Evolutionary conservation across 2,888 invertebrate genomes (phyloP).

Genomic region (Diachrysia chrysitis): DNA sequence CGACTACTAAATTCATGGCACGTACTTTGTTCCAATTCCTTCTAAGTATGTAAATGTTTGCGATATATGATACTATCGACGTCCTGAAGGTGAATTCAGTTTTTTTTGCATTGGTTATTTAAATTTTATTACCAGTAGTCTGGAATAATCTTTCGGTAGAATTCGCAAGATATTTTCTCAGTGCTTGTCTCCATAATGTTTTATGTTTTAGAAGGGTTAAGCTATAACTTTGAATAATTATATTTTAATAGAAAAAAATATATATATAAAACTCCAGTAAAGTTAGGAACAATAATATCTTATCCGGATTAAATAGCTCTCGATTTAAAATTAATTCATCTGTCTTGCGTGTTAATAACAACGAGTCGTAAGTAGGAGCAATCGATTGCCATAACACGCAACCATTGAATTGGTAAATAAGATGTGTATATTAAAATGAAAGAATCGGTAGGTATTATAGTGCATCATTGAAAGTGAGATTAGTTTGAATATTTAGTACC

Average conservation of each 20-base stretch:
- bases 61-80: conserved; percentile 17
- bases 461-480: conserved; percentile 51
- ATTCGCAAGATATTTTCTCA: neutral
- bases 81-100: conserved; percentile 26
- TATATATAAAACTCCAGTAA: no score
- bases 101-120: conserved; percentile 16
- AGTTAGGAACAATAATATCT: neutral
- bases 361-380: conserved; percentile 7
- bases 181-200: neutral
- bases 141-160: conserved; percentile 14
- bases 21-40: conserved; percentile 32
- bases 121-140: conserved; percentile 4
- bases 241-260: neutral
- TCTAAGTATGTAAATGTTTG: conserved; percentile 31
- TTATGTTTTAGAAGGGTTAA: neutral
- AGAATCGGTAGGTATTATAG: conserved; percentile 31
- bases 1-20: conserved; percentile 46
- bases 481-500: conserved; percentile 40
- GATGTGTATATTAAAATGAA: conserved; percentile 26
- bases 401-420: conserved; percentile 31
- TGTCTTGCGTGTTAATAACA: conserved; percentile 26
- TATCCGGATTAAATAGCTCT: neutral
- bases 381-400: conserved; percentile 41
- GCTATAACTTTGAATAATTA: neutral
- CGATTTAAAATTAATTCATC: conserved; percentile 6